Base-by-base conservation (phyloP, 2,113 vertebrate species). In the Cavia porcellus region DNA sequence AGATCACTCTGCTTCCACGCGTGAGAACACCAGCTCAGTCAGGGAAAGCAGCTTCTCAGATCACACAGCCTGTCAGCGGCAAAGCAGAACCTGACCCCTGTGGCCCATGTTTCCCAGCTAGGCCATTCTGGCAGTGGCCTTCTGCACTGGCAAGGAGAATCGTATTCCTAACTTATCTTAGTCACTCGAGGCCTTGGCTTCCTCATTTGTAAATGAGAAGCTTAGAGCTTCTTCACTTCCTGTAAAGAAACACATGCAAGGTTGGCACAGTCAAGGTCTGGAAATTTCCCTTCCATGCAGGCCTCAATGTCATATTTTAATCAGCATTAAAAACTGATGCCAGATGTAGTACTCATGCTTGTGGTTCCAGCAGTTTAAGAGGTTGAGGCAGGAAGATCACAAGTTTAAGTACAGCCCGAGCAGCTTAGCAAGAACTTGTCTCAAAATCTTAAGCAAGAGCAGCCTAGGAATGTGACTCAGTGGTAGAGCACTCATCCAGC, bases 241-340 rank as follows among this genome's bases (percentile, higher is more conserved):
- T n/a, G 0, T 30, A 47, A 61, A 35, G 57, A 61, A 25, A n/a
- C 19, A 47, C 38, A 55, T 24, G 7, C 10, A 14, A 61, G 45
- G 57, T 1, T 1, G 4, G 1, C 72, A 22, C 15, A 24, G 28
- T 6, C 45, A 3, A 15, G 17, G 59, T 66, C 88, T 35, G 68
- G 81, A 61, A 11, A 35, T 22, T 35, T 28, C n/a, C 9, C 3
- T 35, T 25, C 74, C 38, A 1, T 0, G 20, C 0, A 28, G 61
- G 13, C 5, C 38, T 62, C 20, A 5, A 1, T 2, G 6, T 25
- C 25, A 0, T 24, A 45, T 30, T 38, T 61, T 50, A 22, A 1
- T 38, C 86, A 30, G 11, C 15, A 19, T 17, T 47, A 11, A 61
- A 75, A 30, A 86, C 35, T 2, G 47, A 13, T 80, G 28, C 15